A percentile compares a stretch with the other conserved stretches of the same genome.
phyloP scores from a whole-genome alignment of 2,888 invertebrate genomes.

The Cosmia trapezina region DNA sequence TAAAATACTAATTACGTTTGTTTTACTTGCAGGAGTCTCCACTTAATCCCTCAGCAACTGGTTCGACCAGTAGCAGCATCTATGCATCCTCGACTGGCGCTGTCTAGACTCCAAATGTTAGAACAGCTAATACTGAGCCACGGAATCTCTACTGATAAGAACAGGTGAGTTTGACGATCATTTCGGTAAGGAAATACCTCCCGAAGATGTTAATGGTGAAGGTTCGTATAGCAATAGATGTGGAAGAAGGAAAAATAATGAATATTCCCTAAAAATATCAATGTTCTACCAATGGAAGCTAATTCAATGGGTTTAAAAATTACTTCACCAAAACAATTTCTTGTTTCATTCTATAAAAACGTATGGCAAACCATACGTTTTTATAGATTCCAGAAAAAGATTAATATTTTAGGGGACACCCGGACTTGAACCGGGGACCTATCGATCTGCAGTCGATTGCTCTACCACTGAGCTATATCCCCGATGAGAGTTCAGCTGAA shows the following conservation, averaged over 20 bases:
- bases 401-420: slow-evolving; percentile 91
- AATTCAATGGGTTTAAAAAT: neutral
- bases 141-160: slow-evolving; percentile 96
- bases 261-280: no score
- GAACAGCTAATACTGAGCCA: slow-evolving; percentile 96
- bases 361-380: neutral
- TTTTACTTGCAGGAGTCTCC: slow-evolving; percentile 91
- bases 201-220: neutral
- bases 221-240: neutral
- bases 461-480: slow-evolving; percentile 88
- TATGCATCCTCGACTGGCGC: slow-evolving; percentile 95
- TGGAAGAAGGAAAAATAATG: neutral
- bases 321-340: neutral
- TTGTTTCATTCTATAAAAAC: neutral
- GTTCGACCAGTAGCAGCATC: slow-evolving; percentile 96
- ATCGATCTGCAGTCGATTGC: slow-evolving; percentile 90
- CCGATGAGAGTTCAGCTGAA: slow-evolving; percentile 54
- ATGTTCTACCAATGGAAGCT: neutral
- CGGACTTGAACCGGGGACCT: slow-evolving; percentile 89
- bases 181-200: neutral
- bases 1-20: neutral
- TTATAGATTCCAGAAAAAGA: slow-evolving; percentile 1
- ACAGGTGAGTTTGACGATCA: slow-evolving; percentile 90
- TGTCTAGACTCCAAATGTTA: slow-evolving; percentile 96
- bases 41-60: slow-evolving; percentile 95